Percentiles rank a stretch among this genome's conserved stretches.
These are phyloP conservation scores for Drosophila buzzatii DNA, from an alignment of 2,888 invertebrate genomes.

Conservation along the genomic window DNA sequence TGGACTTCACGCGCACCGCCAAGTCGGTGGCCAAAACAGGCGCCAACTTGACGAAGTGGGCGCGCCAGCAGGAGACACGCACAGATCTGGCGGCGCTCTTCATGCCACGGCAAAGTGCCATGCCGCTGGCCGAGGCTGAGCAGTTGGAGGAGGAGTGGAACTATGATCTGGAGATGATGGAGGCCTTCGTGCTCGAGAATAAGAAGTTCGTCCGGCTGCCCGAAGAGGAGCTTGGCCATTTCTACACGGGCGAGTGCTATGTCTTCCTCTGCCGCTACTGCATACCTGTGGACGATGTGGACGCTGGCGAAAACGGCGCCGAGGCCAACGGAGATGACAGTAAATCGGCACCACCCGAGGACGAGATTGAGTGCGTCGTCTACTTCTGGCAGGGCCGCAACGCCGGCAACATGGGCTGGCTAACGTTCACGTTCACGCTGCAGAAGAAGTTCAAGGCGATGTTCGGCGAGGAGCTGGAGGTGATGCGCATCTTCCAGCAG, in stretches of 20 bases:
- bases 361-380: constrained; percentile 95
- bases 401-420: constrained; percentile 99
- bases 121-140: constrained; percentile 93
- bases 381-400: constrained; percentile 99
- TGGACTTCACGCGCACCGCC: constrained; percentile 99
- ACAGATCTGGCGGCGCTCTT: constrained; percentile 98
- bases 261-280: constrained; percentile 99
- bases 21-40: constrained; percentile 98
- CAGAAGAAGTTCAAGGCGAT: constrained; percentile 96
- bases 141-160: constrained; percentile 98
- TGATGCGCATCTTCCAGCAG: constrained; percentile 98
- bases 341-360: constrained; percentile 77
- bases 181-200: constrained; percentile 98
- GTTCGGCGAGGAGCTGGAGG: constrained; percentile 96
- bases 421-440: constrained; percentile 98
- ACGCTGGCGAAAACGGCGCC: constrained; percentile 16
- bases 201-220: constrained; percentile 98
- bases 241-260: constrained; percentile 98
- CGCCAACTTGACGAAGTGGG: constrained; percentile 97
- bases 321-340: constrained; percentile 64
- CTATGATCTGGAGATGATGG: constrained; percentile 99
- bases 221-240: constrained; percentile 95
- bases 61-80: constrained; percentile 94
- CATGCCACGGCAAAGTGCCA: constrained; percentile 96
- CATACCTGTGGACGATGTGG: constrained; percentile 87